Evolutionary conservation across 1,140 invertebrate genomes (phyloP), one percentile per base, ranked within the genome.

Genomic region (Eulimnadia texana): DNA sequence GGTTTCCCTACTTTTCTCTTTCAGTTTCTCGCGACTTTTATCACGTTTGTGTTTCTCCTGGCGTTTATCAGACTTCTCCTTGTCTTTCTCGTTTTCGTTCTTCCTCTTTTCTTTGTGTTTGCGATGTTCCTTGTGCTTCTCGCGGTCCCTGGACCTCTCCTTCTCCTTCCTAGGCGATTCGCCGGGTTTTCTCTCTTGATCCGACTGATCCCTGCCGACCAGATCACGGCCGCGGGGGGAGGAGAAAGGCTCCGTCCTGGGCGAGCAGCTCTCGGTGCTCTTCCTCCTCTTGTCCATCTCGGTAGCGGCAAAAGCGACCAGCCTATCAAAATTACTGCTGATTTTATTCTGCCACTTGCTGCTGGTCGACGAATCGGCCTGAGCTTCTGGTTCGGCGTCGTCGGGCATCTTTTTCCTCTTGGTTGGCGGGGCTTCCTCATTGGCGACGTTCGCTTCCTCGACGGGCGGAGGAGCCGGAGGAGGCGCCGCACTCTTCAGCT

Each of bases 231-330:
- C 50, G 2, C 60, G 50, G 9, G 60, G 60, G 20, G 50, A 54
- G 2, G 60, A 52, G 22, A 61, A 61, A 2, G 60, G 52, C 29
- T 61, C 60, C 50, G 50, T 61, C 11, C 60, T 25, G 13, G 60
- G 60, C 6, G 60, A 61, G 29, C 25, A 57, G 65, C 82, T 82
- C 69, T 88, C 84, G 0, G 84, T 85, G 22, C 85, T 88, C 62
- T 84, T 77, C 29, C 85, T 77, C 64, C 86, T 78, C 70, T 88
- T 85, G 68, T 90, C 86, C 66, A 90, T 75, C 67, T 89, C 87
- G 1, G 85, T 88, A 2, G 86, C 87, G 6, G 88, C 88, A 71
- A 90, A 86, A 24, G 86, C 88, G 61, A 91, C 84, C 63, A 91
- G 75, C 58, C 86, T 81, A 74, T 93, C 88, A 75, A 92, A 92